Evolutionary conservation across 2,797 vertebrate species (phyloP).

Genomic region (Myotis myotis): DNA sequence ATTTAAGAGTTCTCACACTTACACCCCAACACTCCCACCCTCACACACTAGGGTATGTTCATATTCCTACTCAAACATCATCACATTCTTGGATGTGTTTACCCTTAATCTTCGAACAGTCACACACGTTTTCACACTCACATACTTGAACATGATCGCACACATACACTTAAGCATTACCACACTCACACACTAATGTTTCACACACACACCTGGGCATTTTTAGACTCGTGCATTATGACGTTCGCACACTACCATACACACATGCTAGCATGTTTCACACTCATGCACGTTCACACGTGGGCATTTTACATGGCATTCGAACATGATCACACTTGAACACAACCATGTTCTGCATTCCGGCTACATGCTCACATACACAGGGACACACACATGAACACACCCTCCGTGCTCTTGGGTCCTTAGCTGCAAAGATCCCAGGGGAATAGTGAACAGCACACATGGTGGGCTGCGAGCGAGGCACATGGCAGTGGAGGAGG

Average conservation of each 20-base stretch:
- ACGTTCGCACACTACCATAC: too few relatives aligned
- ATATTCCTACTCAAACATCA: background rate
- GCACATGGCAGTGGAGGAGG: background rate
- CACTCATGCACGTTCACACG: background rate
- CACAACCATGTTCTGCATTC: background rate
- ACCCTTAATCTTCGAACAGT: background rate
- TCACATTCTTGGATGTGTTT: background rate
- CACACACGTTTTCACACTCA: background rate
- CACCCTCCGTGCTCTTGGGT: background rate
- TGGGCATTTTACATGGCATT: background rate
- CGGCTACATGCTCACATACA: background rate
- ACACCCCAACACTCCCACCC: background rate
- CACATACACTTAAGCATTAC: background rate
- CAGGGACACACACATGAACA: background rate
- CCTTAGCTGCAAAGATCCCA: background rate
- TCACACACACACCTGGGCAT: background rate
- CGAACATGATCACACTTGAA: background rate
- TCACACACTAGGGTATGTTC: background rate
- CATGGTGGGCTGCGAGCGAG: background rate
- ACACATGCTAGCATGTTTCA: background rate
- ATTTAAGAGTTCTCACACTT: background rate
- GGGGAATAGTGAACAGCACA: fast-evolving
- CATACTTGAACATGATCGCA: background rate
- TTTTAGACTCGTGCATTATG: background rate
- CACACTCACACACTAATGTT: background rate